These are phyloP conservation scores for Criorhina ranunculi DNA, from an alignment of 2,888 invertebrate genomes.

Conservation along the genomic window DNA sequence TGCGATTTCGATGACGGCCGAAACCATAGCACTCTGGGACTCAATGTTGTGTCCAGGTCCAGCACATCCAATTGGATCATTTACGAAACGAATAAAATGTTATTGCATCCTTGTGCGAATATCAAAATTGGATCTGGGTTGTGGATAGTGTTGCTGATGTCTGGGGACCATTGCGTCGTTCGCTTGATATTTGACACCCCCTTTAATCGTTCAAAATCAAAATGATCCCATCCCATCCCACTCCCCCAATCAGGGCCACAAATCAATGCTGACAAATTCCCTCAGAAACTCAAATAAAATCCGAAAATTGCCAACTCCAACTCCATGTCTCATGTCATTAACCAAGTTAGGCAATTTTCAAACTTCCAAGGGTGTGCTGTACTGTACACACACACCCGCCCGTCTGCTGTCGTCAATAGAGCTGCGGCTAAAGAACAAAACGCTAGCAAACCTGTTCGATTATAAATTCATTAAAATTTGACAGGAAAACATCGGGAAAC, in stretches of 20 bases:
- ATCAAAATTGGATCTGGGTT: conserved; percentile 34
- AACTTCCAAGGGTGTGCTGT: conserved; percentile 38
- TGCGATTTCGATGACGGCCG: conserved; percentile 63
- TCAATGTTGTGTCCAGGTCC: conserved; percentile 34
- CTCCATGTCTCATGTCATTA: conserved; percentile 66
- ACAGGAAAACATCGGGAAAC: conserved; percentile 73
- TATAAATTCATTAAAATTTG: conserved; percentile 76
- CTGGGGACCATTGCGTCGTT: neutral
- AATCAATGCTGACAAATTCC: conserved; percentile 53
- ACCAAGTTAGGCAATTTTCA: conserved; percentile 62
- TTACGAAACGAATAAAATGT: conserved; percentile 59
- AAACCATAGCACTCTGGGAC: conserved; percentile 21
- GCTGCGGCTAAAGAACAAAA: conserved; percentile 64
- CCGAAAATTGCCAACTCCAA: conserved; percentile 49
- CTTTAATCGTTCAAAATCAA: neutral
- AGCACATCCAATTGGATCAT: conserved; percentile 50
- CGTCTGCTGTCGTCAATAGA: conserved; percentile 43
- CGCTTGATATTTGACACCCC: neutral
- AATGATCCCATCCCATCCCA: neutral
- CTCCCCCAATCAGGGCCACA: neutral
- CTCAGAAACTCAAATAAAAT: conserved; percentile 42
- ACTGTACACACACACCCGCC: neutral
- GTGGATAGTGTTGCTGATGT: neutral
- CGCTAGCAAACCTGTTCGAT: conserved; percentile 71
- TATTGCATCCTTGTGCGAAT: conserved; percentile 48